A percentile compares a stretch with the other conserved stretches of the same genome.
phyloP scores from a whole-genome alignment of 2,797 vertebrate species.

The Betta splendens region DNA sequence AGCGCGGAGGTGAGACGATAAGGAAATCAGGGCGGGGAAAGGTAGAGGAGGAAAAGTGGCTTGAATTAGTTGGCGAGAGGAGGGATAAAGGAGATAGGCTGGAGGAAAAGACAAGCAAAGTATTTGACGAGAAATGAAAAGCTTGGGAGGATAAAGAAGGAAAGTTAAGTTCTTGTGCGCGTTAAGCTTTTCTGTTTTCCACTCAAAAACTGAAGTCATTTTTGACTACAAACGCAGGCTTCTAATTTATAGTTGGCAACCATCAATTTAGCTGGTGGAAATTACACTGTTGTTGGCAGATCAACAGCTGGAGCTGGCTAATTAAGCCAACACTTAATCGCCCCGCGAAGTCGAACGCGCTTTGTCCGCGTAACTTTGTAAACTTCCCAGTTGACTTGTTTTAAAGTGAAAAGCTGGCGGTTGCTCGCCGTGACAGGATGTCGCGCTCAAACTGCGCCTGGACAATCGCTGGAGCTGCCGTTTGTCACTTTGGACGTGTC shows the following conservation, averaged over 20 bases:
- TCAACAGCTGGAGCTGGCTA: background rate
- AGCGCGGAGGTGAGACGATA: conserved; percentile 55
- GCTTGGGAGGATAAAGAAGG: background rate
- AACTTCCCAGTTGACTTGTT: background rate
- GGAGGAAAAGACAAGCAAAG: background rate
- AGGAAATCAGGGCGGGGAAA: conserved; percentile 26
- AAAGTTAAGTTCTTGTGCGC: background rate
- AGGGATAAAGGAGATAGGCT: conserved; percentile 4
- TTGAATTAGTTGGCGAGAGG: conserved; percentile 14
- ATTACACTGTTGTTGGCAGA: background rate
- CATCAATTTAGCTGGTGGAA: too few species aligned
- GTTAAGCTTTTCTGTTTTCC: conserved; percentile 2
- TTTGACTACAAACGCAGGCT: background rate
- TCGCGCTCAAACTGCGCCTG: background rate
- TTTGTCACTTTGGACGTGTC: too few species aligned
- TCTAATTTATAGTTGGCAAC: background rate
- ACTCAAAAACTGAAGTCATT: background rate
- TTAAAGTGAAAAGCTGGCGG: background rate
- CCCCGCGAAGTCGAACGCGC: background rate
- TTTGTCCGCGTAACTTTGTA: background rate
- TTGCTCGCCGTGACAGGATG: background rate
- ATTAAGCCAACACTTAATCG: background rate
- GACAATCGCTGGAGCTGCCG: background rate
- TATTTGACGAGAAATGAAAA: background rate
- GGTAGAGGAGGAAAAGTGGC: background rate